Evolutionary conservation across 1,140 invertebrate genomes (phyloP), one percentile per base, ranked within the genome.

Genomic region (Trissolcus basalis): DNA sequence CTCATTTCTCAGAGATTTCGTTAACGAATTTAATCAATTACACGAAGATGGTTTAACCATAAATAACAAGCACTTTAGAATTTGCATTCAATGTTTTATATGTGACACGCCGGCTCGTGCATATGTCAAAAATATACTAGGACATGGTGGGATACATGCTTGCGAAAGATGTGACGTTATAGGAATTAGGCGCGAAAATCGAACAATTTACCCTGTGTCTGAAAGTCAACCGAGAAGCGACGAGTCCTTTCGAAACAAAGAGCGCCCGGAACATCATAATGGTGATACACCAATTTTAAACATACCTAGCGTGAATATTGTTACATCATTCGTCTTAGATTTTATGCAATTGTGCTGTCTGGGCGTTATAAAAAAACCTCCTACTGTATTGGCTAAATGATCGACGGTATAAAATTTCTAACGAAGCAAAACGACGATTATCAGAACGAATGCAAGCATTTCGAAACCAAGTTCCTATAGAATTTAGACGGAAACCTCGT

Each of bases 401-500:
- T 35, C 33, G 33, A 35, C 5, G 33, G 10, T 35, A 35, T 35
- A 35, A 35, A 35, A 35, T 35, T 35, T 35, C 33, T 35, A 0
- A 7, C 14, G 64, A n/a, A 19, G 44, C 55, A 58, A 12, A 35
- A 51, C 27, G 44, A 10, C 36, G n/a, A n/a, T n/a, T 58, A 11
- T 56, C 64, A 4, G 45, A 56, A 15, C 15, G 27, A 9, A 49
- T 67, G 49, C 45, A 67, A 13, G 36, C 9, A 50, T 58, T 67
- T 27, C 19, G 48, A 51, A 58, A 27, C 15, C 19, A 67, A 51
- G 54, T 67, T 13, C 54, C 64, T 32, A 15, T 50, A 10, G 64
- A 67, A 58, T 67, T 67, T 33, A 67, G 51, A 50, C 51, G 53
- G 6, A 71, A 63, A 14, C 59, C 68, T 11, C 44, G 68, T 12